Base-by-base conservation (phyloP, 2,797 vertebrate species). In the Erpetoichthys calabaricus region DNA sequence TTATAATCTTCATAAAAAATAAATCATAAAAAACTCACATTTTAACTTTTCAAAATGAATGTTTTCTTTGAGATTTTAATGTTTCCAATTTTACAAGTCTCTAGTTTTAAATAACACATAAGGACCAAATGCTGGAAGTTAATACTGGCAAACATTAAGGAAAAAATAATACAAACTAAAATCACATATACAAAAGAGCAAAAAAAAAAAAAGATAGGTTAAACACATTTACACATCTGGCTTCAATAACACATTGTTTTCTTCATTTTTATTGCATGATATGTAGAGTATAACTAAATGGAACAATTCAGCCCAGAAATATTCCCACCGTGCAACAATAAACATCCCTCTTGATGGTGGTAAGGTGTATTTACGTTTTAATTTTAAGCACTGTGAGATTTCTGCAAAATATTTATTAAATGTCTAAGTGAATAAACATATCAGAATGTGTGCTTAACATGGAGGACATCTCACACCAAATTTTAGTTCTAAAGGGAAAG, bases 181-280 rank as follows among this genome's bases (percentile, higher is more conserved):
- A 55, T 66, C 50, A 53, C 54, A 55, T 56, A 57, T 59, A 57
- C 62, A 47, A 65, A 55, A 65, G 54, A 57, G 56, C 57, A 56
- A 59, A 62, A 63, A 25, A 25, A 25, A 25, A 25, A 25, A 8
- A 57, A 51, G 47, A 62, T 56, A 60, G 43, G 55, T 62, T 59
- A 58, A 57, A 44, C 52, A 56, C 44, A 41, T 43, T 45, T 8
- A 52, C 51, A 58, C 56, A 56, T 59, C 47, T 56, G 59, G 53
- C 44, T 59, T 55, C 53, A 3, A 58, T 59, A 59, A 59, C 25
- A 47, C 42, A 9, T 42, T 9, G 47, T 42, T 49, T 41, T 51
- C n/a, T 4, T 43, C 47, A 55, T 54, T 47, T n/a, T 10, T 45
- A 44, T 7, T 57, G 47, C 53, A 45, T 42, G 47, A 52, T 45